Evolutionary conservation across 2,888 invertebrate genomes (phyloP), one percentile per base, ranked within the genome.

Genomic region (Cylindroiulus punctatus): DNA sequence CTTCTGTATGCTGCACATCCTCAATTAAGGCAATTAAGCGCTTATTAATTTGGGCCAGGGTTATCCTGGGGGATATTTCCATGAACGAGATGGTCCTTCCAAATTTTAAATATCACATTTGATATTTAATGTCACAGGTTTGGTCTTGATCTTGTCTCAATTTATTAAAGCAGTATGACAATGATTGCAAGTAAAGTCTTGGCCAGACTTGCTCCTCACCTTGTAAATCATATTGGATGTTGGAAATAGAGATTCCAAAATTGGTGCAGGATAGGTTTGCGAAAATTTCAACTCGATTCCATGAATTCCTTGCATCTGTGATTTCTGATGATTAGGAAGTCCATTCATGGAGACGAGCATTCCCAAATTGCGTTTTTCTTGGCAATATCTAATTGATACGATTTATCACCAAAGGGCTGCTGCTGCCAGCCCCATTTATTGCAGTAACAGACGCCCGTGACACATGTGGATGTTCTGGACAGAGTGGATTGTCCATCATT

Each of bases 401-500:
- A 65, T 26, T 65, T 65, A 65, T 65, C 65, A 65, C 22, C 26
- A 65, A 65, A 26, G 26, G 26, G 65, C 65, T 65, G 26, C 65
- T 65, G 65, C 65, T 65, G n/a, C 65, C 65, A 65, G 65, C 26
- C 65, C 65, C 22, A 22, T 65, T 65, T 65, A 65, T 65, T 65
- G 65, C 65, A 65, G 65, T 26, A 65, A 26, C 65, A 65, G 65
- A 65, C 65, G 65, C 26, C 65, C 26, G 10, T 26, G 65, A 8
- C 65, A 65, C 26, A 65, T 65, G 65, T 65, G 65, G 26, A 22
- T 65, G 65, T 65, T 65, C 65, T 65, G 65, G 65, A 65, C 65
- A 65, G 65, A 65, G 65, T 65, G 65, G 65, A 65, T 65, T 65
- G 65, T 65, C 26, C 65, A 65, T 65, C 65, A 65, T 65, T 65